A percentile compares a stretch with the other conserved stretches of the same genome.
Evolutionary conservation across 1,140 invertebrate species (phyloP).

Genomic region (Archivesica marissinica): DNA sequence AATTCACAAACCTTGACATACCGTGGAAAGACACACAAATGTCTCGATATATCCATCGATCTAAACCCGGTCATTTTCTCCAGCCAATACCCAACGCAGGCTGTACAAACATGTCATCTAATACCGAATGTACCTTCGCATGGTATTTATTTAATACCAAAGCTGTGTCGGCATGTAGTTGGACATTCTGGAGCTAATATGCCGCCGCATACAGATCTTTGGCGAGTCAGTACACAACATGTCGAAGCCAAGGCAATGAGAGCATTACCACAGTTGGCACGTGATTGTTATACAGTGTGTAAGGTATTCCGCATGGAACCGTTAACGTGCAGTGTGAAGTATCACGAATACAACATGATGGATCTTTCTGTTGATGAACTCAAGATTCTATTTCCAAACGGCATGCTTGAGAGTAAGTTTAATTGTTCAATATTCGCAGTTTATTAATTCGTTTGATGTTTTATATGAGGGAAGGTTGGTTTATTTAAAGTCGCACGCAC

Average conservation of each 20-base stretch:
- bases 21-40: constrained; percentile 6
- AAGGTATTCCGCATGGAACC: constrained; percentile 53
- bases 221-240: constrained; percentile 35
- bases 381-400: background rate
- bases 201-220: background rate
- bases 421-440: background rate
- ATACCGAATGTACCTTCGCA: background rate
- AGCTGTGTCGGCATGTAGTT: background rate
- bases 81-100: background rate
- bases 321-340: constrained; percentile 21
- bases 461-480: background rate
- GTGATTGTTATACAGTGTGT: constrained; percentile 40
- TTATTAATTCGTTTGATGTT: background rate
- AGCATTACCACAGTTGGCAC: background rate
- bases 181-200: background rate
- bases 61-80: constrained; percentile 25
- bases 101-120: background rate
- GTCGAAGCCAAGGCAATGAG: constrained; percentile 27
- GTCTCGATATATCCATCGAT: constrained; percentile 22
- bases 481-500: background rate
- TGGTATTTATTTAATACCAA: constrained; percentile 28
- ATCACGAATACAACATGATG: background rate
- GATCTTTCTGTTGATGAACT: background rate
- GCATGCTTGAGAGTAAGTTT: background rate
- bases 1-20: background rate